Evolutionary conservation across 1,140 invertebrate genomes (phyloP), one percentile per base, ranked within the genome.

Genomic region (Pseudomyrmex cubaensis): DNA sequence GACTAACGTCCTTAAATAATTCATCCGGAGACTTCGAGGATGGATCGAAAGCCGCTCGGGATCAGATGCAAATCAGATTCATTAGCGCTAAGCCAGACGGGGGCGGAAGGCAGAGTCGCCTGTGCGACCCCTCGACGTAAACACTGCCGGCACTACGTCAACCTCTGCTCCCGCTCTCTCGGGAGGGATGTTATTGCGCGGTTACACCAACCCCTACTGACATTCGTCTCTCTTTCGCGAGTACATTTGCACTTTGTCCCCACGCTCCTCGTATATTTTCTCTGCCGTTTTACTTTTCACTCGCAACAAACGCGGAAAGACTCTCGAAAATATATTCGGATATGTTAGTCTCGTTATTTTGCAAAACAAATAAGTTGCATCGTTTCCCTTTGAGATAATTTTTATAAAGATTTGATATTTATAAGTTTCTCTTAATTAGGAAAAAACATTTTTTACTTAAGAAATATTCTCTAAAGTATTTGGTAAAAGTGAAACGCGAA

Each of bases 11-110:
- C 66, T 82, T 89, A 91, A 92, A 94, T 93, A 93, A 93, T 93
- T 93, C 90, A 92, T 92, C 82, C 64, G 85, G 86, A 77, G 87
- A 86, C 82, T 69, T 64, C 82, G 85, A 87, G 85, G 77, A 78
- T 87, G 83, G 85, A 91, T 93, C 87, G 87, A 90, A 90, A 89
- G 92, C 93, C 92, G 90, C 84, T 90, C 70, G 84, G 92, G 93
- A 93, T 94, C 92, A 92, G 90, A 94, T 94, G 93, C 91, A 94
- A 94, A 94, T 94, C 90, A 92, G 91, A 93, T 93, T 94, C 93
- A 94, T 94, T 94, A 94, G 90, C 86, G 90, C 90, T 93, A 92
- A 93, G 91, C 92, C 90, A 76, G 78, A 76, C 62, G 85, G 85
- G 75, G 84, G 77, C 17, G 77, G 76, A 76, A 22, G 73, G 61